Conservation (phyloP, 2,888 invertebrate species). For the Hartigia nigra region DNA sequence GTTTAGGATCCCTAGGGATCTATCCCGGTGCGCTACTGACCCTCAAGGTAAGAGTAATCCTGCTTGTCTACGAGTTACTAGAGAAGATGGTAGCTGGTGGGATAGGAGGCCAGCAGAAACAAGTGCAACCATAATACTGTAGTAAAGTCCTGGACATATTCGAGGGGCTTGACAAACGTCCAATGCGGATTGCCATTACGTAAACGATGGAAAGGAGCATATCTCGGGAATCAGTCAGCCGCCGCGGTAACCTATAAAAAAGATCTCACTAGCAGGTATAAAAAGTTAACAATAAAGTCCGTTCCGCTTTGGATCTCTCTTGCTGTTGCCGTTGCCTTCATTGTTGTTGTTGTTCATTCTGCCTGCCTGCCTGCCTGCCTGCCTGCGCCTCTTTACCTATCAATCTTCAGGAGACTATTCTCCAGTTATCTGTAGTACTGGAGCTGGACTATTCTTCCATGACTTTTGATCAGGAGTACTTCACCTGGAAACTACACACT, state of each 20-base stretch:
- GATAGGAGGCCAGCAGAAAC: neutral
- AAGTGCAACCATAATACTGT: neutral
- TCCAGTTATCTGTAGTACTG: conserved; percentile 14
- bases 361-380: neutral
- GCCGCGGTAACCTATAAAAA: neutral
- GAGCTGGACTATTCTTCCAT: neutral
- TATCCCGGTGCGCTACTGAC: conserved; percentile 58
- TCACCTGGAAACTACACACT: neutral
- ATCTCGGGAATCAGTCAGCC: conserved; percentile 2
- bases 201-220: conserved; percentile 9
- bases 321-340: neutral
- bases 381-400: neutral
- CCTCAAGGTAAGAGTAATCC: conserved; percentile 50
- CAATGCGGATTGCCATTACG: neutral
- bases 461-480: neutral
- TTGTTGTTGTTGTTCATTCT: neutral
- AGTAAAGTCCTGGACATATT: neutral
- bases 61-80: neutral
- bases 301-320: conserved; percentile 2
- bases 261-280: neutral
- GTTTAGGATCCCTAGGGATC: conserved; percentile 57
- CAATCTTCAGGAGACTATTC: neutral
- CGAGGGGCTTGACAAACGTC: neutral
- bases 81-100: neutral
- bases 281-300: conserved; percentile 3